A percentile compares a stretch with the other conserved stretches of the same genome.
Evolutionary conservation across 2,888 invertebrate species (phyloP).

Genomic region (Coleophora deauratella): DNA sequence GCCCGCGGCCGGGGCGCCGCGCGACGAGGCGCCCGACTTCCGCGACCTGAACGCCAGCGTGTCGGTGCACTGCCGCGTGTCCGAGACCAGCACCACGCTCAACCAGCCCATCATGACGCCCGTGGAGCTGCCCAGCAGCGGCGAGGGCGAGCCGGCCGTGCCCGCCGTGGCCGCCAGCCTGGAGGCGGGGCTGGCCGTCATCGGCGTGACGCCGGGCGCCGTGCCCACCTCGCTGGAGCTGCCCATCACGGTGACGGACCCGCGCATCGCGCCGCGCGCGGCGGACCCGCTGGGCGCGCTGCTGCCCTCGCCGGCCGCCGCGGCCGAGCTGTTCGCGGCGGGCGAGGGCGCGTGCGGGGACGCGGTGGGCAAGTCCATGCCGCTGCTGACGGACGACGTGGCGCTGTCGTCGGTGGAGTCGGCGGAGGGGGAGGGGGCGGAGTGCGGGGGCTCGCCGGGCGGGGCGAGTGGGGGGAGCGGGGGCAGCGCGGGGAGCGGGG

Average conservation of each 20-base stretch:
- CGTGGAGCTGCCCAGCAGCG: conserved; percentile 78
- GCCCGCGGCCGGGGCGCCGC: conserved; percentile 72
- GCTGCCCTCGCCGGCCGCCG: conserved; percentile 41
- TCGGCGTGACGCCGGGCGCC: conserved; percentile 70
- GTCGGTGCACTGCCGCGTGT: conserved; percentile 75
- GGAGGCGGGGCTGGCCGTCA: conserved; percentile 73
- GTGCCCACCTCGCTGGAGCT: conserved; percentile 82
- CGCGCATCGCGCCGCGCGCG: conserved; percentile 77
- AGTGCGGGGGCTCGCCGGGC: conserved; percentile 21
- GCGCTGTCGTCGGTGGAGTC: conserved; percentile 7
- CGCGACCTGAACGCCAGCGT: conserved; percentile 74
- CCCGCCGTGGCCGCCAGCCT: conserved; percentile 41
- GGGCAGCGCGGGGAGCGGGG: background rate
- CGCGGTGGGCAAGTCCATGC: conserved; percentile 55
- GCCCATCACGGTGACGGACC: conserved; percentile 85
- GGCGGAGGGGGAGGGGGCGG: conserved; percentile 22
- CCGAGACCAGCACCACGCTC: conserved; percentile 83
- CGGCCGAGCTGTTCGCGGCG: conserved; percentile 47
- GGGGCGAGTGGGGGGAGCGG: too few relatives aligned
- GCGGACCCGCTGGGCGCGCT: conserved; percentile 43
- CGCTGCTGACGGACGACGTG: conserved; percentile 55
- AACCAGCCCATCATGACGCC: conserved; percentile 90
- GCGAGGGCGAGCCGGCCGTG: conserved; percentile 38
- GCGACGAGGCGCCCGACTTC: conserved; percentile 75
- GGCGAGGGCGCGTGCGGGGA: conserved; percentile 46